phyloP scores from a whole-genome alignment of 1,140 invertebrate species.

The Aphelenchoides fujianensis region DNA sequence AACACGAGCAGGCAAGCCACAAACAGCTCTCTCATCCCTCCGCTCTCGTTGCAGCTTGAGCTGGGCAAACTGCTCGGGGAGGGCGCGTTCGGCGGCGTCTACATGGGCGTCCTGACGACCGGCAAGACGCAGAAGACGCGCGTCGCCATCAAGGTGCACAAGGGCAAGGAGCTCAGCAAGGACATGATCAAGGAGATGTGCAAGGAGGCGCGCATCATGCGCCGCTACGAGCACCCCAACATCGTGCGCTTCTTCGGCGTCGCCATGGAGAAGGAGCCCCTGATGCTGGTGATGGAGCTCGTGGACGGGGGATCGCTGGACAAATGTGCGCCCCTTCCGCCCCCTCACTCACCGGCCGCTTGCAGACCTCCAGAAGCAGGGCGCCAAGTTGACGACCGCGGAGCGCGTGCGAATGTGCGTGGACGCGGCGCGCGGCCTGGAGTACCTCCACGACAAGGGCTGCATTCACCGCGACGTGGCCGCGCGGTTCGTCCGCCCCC shows the following conservation, averaged over 20 bases:
- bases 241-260: slow-evolving; percentile 94
- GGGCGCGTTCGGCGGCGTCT: slow-evolving; percentile 97
- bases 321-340: slow-evolving; percentile 71
- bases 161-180: slow-evolving; percentile 80
- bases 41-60: too few species aligned
- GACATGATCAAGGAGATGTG: slow-evolving; percentile 93
- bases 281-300: slow-evolving; percentile 98
- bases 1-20: too few species aligned
- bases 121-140: slow-evolving; percentile 68
- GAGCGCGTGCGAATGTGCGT: slow-evolving; percentile 76
- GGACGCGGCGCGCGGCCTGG: slow-evolving; percentile 89
- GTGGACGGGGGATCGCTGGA: slow-evolving; percentile 72
- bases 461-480: slow-evolving; percentile 76
- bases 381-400: slow-evolving; percentile 31
- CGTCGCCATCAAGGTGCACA: slow-evolving; percentile 92
- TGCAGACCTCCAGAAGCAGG: slow-evolving; percentile 78
- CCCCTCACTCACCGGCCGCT: slow-evolving; percentile 59
- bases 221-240: slow-evolving; percentile 87
- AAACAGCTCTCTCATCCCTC: too few species aligned
- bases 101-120: slow-evolving; percentile 78
- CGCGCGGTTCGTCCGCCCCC: neutral
- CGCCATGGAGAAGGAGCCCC: slow-evolving; percentile 92
- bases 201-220: slow-evolving; percentile 88
- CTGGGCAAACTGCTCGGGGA: slow-evolving; percentile 89
- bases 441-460: slow-evolving; percentile 89